Percentiles rank a stretch among this genome's conserved stretches.
Evolutionary conservation across 2,888 invertebrate genomes (phyloP).

Genomic region (Protonemura montana): DNA sequence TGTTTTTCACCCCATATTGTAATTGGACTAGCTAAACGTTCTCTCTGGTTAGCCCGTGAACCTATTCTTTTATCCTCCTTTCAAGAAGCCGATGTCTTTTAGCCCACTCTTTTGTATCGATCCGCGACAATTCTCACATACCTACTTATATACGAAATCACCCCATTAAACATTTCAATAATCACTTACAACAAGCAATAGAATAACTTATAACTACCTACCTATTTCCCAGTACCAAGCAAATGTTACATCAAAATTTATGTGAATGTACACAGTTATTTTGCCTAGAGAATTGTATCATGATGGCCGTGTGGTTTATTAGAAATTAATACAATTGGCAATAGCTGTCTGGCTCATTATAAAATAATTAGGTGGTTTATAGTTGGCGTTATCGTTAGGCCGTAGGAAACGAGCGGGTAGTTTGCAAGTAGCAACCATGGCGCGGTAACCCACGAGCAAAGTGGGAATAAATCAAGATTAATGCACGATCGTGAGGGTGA

Average conservation of each 20-base stretch:
- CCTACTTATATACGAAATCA: background rate
- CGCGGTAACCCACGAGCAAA: background rate
- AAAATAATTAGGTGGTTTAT: constrained; percentile 2
- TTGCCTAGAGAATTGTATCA: background rate
- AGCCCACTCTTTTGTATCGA: background rate
- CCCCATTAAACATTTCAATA: background rate
- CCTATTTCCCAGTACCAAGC: too few relatives aligned
- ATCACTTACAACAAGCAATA: background rate
- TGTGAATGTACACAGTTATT: background rate
- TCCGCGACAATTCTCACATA: background rate
- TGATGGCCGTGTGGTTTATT: background rate
- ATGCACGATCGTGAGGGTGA: background rate
- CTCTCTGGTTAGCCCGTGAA: background rate
- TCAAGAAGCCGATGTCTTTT: background rate
- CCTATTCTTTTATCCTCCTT: background rate
- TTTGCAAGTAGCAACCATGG: background rate
- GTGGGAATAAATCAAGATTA: background rate
- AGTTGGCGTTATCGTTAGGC: background rate
- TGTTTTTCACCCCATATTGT: constrained; percentile 7
- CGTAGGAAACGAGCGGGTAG: background rate
- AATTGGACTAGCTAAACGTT: background rate
- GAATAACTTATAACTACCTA: too few relatives aligned
- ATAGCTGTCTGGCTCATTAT: background rate
- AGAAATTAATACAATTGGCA: constrained; percentile 4
- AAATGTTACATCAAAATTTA: background rate